phyloP scores from a whole-genome alignment of 37 sponge, comb jelly and placozoan genomes.

The Theonella swinhoei region DNA sequence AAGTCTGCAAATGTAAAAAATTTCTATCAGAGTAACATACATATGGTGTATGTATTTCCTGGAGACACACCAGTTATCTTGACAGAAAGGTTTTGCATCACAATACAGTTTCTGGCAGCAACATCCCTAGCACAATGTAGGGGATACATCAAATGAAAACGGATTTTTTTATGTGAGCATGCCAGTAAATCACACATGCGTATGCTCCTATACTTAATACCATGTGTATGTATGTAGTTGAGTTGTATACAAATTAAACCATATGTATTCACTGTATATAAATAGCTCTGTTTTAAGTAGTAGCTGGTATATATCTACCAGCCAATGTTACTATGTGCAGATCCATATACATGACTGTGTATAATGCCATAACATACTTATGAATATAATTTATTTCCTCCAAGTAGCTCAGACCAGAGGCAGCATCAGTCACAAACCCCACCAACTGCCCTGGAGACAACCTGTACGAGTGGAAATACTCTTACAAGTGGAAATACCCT shows the following conservation, averaged over 20 bases:
- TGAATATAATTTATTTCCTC: conserved; percentile 60
- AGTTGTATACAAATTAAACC: no score
- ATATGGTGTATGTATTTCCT: no score
- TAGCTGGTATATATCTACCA: no score
- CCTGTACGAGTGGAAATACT: conserved; percentile 25
- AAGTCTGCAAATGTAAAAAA: conserved; percentile 40
- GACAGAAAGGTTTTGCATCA: conserved; percentile 68
- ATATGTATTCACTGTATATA: no score
- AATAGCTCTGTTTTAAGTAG: no score
- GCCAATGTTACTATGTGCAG: no score
- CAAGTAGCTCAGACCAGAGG: conserved; percentile 69
- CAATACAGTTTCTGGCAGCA: conserved; percentile 85
- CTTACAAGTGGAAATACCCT: no score
- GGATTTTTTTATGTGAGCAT: neutral
- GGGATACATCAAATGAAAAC: neutral
- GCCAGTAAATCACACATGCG: no score
- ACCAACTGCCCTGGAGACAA: conserved; percentile 37
- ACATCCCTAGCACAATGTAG: conserved; percentile 48
- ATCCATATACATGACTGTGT: no score
- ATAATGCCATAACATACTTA: no score
- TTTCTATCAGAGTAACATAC: neutral
- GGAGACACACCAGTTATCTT: conserved; percentile 82
- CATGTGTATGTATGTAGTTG: no score
- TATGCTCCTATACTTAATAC: no score
- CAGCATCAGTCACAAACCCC: conserved; percentile 70